Conservation (phyloP, 2,888 invertebrate species). For the Eupithecia dodoneata region DNA sequence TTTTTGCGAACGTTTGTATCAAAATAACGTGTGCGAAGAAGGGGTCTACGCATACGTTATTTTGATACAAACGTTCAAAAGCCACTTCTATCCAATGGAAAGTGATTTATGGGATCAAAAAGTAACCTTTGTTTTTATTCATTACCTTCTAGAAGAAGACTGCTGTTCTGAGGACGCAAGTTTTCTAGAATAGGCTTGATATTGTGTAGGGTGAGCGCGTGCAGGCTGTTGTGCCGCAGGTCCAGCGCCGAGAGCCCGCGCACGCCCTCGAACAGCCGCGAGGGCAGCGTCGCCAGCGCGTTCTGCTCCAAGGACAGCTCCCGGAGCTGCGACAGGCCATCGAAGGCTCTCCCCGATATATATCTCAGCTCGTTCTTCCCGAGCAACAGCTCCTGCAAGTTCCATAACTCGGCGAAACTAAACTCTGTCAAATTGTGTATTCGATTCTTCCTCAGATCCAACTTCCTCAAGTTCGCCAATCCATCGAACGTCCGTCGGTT, state of each 20-base stretch:
- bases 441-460: slow-evolving; percentile 90
- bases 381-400: slow-evolving; percentile 87
- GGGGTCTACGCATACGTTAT: too few species aligned
- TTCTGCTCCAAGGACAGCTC: slow-evolving; percentile 90
- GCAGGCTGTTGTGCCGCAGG: slow-evolving; percentile 90
- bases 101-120: slow-evolving; percentile 46
- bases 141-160: slow-evolving; percentile 90
- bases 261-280: slow-evolving; percentile 89
- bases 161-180: slow-evolving; percentile 89
- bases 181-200: slow-evolving; percentile 91
- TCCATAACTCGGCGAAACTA: slow-evolving; percentile 91
- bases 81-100: too few species aligned
- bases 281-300: slow-evolving; percentile 88
- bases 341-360: slow-evolving; percentile 90
- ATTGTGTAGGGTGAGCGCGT: slow-evolving; percentile 90
- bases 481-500: slow-evolving; percentile 91
- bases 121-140: slow-evolving; percentile 62
- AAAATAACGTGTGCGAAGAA: too few species aligned
- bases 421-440: slow-evolving; percentile 91
- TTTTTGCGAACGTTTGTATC: too few species aligned
- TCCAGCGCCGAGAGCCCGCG: slow-evolving; percentile 89
- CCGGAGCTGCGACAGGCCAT: slow-evolving; percentile 88
- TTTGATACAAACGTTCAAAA: too few species aligned
- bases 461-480: slow-evolving; percentile 87
- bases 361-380: slow-evolving; percentile 88